These are phyloP conservation scores for Sinocyclocheilus anophthalmus DNA, from an alignment of 2,113 vertebrate species.

Conservation along the genomic window DNA sequence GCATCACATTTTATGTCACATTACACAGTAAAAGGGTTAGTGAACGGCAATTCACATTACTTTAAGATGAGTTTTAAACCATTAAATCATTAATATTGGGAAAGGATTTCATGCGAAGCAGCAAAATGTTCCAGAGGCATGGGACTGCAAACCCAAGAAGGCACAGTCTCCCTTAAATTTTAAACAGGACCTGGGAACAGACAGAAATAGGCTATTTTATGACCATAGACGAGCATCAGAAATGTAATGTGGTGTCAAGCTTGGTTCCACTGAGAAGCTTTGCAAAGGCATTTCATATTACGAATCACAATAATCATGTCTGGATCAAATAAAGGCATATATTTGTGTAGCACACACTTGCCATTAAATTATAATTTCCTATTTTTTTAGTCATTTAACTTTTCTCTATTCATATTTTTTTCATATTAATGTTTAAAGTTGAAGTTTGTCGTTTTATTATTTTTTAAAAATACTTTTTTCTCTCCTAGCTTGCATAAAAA, in stretches of 20 bases:
- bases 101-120: conserved; percentile 10
- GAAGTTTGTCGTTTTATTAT: neutral
- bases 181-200: neutral
- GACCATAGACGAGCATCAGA: neutral
- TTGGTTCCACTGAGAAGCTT: neutral
- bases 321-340: neutral
- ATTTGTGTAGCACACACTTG: neutral
- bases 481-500: neutral
- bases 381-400: neutral
- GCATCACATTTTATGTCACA: neutral
- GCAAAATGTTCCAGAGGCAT: neutral
- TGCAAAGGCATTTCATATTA: neutral
- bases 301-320: neutral
- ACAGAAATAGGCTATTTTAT: neutral
- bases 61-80: conserved; percentile 16
- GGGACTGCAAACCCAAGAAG: neutral
- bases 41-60: neutral
- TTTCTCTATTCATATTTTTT: neutral
- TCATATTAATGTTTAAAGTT: neutral
- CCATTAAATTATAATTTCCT: neutral
- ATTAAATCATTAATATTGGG: conserved; percentile 20
- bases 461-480: neutral
- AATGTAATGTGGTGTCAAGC: conserved; percentile 6
- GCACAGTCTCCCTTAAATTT: neutral
- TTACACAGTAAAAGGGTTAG: neutral